phyloP scores from a whole-genome alignment of 2,888 invertebrate genomes.

The Alviniconcha strummeri region DNA sequence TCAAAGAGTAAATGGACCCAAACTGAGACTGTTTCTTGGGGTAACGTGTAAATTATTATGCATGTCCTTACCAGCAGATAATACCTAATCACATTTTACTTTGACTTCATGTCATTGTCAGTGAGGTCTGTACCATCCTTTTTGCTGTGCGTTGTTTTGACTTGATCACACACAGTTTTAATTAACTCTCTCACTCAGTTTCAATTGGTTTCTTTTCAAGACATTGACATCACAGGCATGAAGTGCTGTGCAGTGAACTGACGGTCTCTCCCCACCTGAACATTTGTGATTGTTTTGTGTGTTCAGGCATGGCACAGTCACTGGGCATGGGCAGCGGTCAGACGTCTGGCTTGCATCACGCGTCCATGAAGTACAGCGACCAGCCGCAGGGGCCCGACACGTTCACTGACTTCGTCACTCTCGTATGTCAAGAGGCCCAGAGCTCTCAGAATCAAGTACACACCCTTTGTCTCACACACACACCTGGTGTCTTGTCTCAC shows the following conservation, averaged over 20 bases:
- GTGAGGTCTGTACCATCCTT: too few species aligned
- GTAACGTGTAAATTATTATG: not conserved
- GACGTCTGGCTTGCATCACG: conserved; percentile 48
- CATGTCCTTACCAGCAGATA: not conserved
- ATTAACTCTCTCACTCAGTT: too few species aligned
- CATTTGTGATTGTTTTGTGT: not conserved
- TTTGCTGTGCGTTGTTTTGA: too few species aligned
- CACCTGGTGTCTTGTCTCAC: not conserved
- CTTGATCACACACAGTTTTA: too few species aligned
- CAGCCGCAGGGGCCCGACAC: conserved; percentile 84
- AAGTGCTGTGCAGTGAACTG: too few species aligned
- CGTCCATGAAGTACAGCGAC: conserved; percentile 80
- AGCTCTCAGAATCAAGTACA: conserved; percentile 65
- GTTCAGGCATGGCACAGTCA: conserved; percentile 28
- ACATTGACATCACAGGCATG: too few species aligned
- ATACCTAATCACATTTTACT: too few species aligned
- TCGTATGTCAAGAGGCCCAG: conserved; percentile 93
- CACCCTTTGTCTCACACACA: conserved; percentile 13
- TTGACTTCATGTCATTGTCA: too few species aligned
- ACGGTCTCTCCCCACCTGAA: too few species aligned
- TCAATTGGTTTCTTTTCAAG: too few species aligned
- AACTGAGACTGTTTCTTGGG: not conserved
- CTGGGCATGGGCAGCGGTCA: conserved; percentile 41
- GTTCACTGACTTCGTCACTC: conserved; percentile 95
- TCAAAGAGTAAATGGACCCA: not conserved